Percentiles rank a stretch among this genome's conserved stretches.
Evolutionary conservation across 1,140 invertebrate genomes (phyloP).

Genomic region (Aculops lycopersici): DNA sequence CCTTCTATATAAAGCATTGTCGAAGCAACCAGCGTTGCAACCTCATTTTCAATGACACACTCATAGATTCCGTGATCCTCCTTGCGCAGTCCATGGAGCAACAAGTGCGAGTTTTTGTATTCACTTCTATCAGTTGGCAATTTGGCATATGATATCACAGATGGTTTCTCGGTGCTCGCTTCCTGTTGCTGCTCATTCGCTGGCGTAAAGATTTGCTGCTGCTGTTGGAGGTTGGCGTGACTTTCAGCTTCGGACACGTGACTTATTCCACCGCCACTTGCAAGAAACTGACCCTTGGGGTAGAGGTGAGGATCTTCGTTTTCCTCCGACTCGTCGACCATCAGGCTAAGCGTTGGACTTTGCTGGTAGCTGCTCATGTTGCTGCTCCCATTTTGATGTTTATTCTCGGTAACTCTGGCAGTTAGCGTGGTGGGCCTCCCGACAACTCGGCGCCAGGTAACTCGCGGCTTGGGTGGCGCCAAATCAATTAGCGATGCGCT

Average conservation of each 20-base stretch:
- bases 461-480: not conserved
- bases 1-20: slow-evolving; percentile 62
- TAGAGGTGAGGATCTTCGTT: not conserved
- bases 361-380: too few relatives aligned
- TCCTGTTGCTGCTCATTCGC: too few relatives aligned
- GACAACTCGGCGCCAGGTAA: not conserved
- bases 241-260: too few relatives aligned
- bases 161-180: too few relatives aligned
- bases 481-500: too few relatives aligned
- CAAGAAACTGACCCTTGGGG: too few relatives aligned
- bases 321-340: not conserved
- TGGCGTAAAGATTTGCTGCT: too few relatives aligned
- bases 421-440: not conserved
- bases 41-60: slow-evolving; percentile 70
- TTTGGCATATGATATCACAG: too few relatives aligned
- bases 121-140: slow-evolving; percentile 42
- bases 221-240: too few relatives aligned
- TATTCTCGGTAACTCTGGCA: not conserved
- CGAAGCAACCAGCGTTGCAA: slow-evolving; percentile 55
- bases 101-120: slow-evolving; percentile 51
- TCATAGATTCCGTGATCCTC: slow-evolving; percentile 77
- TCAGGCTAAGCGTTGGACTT: too few relatives aligned
- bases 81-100: slow-evolving; percentile 47
- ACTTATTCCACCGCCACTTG: too few relatives aligned
- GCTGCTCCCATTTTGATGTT: not conserved